Percentiles rank a stretch among this genome's conserved stretches.
Evolutionary conservation across 2,888 invertebrate genomes (phyloP).

Genomic region (Lapara coniferarum): DNA sequence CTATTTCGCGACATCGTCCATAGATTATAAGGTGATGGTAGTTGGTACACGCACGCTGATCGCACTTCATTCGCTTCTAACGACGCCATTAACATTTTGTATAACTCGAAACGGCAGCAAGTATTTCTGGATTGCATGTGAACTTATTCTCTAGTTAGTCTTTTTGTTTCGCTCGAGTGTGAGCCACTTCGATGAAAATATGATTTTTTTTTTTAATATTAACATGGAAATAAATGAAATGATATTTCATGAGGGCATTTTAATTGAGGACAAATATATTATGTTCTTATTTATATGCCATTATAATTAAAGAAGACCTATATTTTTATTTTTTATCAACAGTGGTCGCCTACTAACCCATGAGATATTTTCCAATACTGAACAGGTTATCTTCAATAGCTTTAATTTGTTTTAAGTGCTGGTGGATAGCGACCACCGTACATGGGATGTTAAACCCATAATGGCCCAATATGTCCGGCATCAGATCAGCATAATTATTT

Average conservation of each 20-base stretch:
- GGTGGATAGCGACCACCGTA: too few relatives aligned
- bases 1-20: not conserved
- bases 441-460: too few relatives aligned
- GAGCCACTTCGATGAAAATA: not conserved
- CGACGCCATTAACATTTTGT: constrained; percentile 47
- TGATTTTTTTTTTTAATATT: not conserved
- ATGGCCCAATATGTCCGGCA: too few relatives aligned
- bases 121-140: constrained; percentile 31
- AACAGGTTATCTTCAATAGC: too few relatives aligned
- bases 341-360: too few relatives aligned
- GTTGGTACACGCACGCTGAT: constrained; percentile 9
- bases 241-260: not conserved
- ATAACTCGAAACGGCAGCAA: constrained; percentile 35
- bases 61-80: constrained; percentile 31
- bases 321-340: too few relatives aligned
- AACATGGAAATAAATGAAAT: not conserved
- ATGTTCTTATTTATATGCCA: too few relatives aligned
- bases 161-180: not conserved
- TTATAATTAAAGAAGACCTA: too few relatives aligned
- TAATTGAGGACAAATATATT: not conserved
- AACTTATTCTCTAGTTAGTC: constrained; percentile 24
- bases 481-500: too few relatives aligned
- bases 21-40: constrained; percentile 8
- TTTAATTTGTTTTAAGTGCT: too few relatives aligned
- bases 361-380: too few relatives aligned